phyloP scores from a whole-genome alignment of 2,888 invertebrate genomes.

The Meteorus colon region DNA sequence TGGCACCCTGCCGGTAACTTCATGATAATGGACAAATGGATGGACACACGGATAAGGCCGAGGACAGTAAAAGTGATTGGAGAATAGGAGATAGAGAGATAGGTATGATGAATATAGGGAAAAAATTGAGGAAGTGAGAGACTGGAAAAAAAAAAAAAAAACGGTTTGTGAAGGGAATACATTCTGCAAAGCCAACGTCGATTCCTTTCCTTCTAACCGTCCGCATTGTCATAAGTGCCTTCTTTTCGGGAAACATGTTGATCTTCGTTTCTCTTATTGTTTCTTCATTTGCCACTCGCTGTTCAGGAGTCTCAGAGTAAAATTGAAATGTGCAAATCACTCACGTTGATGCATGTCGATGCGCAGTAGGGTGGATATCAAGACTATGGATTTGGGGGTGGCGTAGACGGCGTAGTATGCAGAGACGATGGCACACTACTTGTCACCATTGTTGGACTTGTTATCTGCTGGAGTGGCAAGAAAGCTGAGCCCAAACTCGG shows the following conservation, averaged over 20 bases:
- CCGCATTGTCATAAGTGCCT: slow-evolving; percentile 36
- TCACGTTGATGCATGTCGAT: slow-evolving; percentile 62
- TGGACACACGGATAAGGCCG: not conserved
- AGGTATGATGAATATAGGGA: not conserved
- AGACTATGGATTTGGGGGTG: slow-evolving; percentile 73
- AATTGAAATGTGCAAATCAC: slow-evolving; percentile 57
- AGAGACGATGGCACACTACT: slow-evolving; percentile 66
- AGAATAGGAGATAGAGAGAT: not conserved
- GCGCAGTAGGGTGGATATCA: slow-evolving; percentile 61
- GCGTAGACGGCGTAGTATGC: slow-evolving; percentile 70
- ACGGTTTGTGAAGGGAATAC: not conserved
- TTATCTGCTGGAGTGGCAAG: slow-evolving; percentile 79
- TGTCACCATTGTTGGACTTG: slow-evolving; percentile 66
- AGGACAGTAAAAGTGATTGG: not conserved
- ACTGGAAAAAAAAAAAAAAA: not conserved
- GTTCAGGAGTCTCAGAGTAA: slow-evolving; percentile 40
- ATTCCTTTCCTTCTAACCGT: slow-evolving; percentile 55
- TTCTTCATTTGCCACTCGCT: not conserved
- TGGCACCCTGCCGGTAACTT: slow-evolving; percentile 50
- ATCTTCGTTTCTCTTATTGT: not conserved
- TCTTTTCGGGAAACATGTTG: slow-evolving; percentile 56
- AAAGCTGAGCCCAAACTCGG: slow-evolving; percentile 88
- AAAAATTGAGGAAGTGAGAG: not conserved
- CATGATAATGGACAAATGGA: slow-evolving; percentile 33
- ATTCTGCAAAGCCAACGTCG: slow-evolving; percentile 45